Evolutionary conservation across 2,797 vertebrate species (phyloP).

Genomic region (Sebastes variabilis): DNA sequence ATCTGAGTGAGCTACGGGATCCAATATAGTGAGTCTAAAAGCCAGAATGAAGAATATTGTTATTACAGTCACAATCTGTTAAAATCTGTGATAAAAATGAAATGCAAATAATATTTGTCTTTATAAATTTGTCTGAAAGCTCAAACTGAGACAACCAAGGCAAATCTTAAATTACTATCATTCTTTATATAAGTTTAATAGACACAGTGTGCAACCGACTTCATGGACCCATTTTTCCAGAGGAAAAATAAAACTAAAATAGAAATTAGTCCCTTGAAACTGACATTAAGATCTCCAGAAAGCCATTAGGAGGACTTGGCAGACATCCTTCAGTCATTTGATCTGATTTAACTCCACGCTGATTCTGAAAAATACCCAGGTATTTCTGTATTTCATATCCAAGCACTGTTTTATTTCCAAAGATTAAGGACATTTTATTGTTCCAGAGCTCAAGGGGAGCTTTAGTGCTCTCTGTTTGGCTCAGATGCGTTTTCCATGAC

Average conservation of each 20-base stretch:
- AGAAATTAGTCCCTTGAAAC: constrained; percentile 2
- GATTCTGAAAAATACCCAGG: constrained; percentile 31
- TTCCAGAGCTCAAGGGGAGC: constrained; percentile 33
- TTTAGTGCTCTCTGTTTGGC: constrained; percentile 28
- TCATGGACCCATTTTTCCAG: not conserved
- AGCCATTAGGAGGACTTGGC: constrained; percentile 14
- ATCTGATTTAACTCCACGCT: constrained; percentile 12
- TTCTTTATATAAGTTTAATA: constrained; percentile 16
- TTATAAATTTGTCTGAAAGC: not conserved
- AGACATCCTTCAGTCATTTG: not conserved
- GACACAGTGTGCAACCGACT: not conserved
- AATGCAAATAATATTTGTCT: not conserved
- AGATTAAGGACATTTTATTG: constrained; percentile 45
- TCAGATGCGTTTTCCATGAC: constrained; percentile 50
- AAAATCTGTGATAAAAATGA: not conserved
- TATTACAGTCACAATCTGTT: not conserved
- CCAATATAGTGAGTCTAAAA: not conserved
- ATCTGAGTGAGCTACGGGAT: constrained; percentile 15
- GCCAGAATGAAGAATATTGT: not conserved
- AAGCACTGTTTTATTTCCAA: constrained; percentile 47
- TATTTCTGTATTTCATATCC: constrained; percentile 42
- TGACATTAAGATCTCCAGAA: constrained; percentile 13
- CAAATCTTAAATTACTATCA: not conserved
- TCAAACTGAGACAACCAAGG: not conserved
- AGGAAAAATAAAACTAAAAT: not conserved